Conservation (phyloP, 35 echinoderm and acorn worm species). For the Heliocidaris tuberculata region DNA sequence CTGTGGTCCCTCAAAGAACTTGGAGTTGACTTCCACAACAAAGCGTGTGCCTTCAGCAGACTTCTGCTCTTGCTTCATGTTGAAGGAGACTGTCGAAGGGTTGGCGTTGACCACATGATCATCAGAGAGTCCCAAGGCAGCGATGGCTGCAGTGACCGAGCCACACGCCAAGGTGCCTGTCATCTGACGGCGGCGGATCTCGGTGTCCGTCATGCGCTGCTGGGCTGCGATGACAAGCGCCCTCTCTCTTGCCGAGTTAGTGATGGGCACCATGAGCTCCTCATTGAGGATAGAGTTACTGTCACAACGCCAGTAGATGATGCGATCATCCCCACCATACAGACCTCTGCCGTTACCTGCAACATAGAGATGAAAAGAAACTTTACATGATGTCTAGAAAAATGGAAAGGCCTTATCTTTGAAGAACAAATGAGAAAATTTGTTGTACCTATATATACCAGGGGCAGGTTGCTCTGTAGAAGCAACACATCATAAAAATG, state of each 20-base stretch:
- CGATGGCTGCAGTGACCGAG: conserved; percentile 91
- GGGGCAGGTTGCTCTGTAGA: too few relatives aligned
- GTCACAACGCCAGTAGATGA: conserved; percentile 98
- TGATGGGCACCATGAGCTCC: conserved; percentile 75
- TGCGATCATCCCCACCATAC: conserved; percentile 83
- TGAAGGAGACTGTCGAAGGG: conserved; percentile 32
- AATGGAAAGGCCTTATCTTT: background rate
- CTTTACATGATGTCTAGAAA: background rate
- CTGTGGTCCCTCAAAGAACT: conserved; percentile 68
- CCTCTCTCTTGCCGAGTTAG: conserved; percentile 86
- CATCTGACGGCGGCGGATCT: conserved; percentile 71
- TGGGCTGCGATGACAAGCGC: conserved; percentile 90
- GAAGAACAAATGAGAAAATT: too few relatives aligned
- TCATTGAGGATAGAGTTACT: conserved; percentile 83
- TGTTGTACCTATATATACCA: too few relatives aligned
- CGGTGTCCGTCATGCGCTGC: conserved; percentile 81
- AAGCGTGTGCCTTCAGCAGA: conserved; percentile 44
- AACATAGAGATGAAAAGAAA: background rate
- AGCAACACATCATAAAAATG: too few relatives aligned
- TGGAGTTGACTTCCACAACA: conserved; percentile 68
- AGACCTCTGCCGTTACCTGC: conserved; percentile 75
- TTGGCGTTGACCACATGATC: conserved; percentile 49
- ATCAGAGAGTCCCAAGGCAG: conserved; percentile 73
- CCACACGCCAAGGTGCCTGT: conserved; percentile 77
- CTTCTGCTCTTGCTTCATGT: conserved; percentile 35